phyloP scores from a whole-genome alignment of 2,888 invertebrate species.

The Mayetiola destructor region DNA sequence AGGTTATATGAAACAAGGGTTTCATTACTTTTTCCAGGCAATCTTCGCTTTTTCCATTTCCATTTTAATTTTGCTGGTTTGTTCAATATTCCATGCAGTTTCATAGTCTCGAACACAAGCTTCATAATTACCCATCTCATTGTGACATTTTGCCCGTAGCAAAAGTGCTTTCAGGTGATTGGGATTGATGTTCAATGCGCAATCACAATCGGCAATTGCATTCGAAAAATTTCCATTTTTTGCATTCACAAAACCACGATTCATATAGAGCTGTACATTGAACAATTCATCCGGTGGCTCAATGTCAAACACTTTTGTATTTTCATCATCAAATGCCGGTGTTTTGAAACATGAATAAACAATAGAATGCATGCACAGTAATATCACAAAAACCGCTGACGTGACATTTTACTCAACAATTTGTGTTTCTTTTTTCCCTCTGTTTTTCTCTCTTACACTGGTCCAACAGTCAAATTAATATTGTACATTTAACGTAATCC shows the following conservation, averaged over 20 bases:
- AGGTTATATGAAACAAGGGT: too few relatives aligned
- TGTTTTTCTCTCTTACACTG: too few relatives aligned
- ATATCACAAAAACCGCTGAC: too few relatives aligned
- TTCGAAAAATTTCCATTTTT: constrained; percentile 63
- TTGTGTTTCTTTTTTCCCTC: too few relatives aligned
- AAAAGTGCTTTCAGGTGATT: constrained; percentile 76
- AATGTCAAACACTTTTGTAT: too few relatives aligned
- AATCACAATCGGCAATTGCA: constrained; percentile 69
- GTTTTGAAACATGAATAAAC: too few relatives aligned
- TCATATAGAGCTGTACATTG: constrained; percentile 80
- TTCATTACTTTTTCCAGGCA: constrained; percentile 71
- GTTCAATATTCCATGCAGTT: constrained; percentile 66
- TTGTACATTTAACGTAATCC: too few relatives aligned
- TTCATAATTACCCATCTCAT: constrained; percentile 67
- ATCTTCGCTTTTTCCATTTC: constrained; percentile 75
- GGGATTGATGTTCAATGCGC: constrained; percentile 70
- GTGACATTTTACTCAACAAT: too few relatives aligned
- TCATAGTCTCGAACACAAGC: constrained; percentile 88
- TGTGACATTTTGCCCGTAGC: constrained; percentile 72
- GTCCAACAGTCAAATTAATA: too few relatives aligned
- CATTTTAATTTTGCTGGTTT: constrained; percentile 62
- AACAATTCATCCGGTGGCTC: too few relatives aligned
- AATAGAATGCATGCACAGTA: too few relatives aligned
- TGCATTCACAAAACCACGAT: constrained; percentile 73
- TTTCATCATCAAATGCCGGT: too few relatives aligned